Percentiles rank a stretch among this genome's conserved stretches.
phyloP scores from a whole-genome alignment of 1,140 invertebrate genomes.

The Zaprionus africanus region DNA sequence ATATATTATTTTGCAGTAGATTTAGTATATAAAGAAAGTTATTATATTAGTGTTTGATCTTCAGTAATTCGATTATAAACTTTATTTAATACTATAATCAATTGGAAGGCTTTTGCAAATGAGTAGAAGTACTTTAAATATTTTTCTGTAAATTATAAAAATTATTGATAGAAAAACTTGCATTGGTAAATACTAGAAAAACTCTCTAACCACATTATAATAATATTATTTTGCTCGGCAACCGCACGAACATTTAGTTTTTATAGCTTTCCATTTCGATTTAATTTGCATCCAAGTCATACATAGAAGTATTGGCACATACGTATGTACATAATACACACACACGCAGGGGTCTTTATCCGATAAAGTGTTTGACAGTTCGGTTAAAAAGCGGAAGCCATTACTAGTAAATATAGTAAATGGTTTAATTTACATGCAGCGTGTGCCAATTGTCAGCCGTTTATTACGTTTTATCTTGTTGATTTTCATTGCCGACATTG shows the following conservation, averaged over 20 bases:
- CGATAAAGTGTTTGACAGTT: conserved; percentile 60
- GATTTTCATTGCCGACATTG: conserved; percentile 67
- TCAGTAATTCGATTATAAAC: too few relatives aligned
- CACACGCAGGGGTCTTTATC: conserved; percentile 16
- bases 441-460: conserved; percentile 81
- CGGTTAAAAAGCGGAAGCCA: conserved; percentile 44
- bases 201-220: neutral
- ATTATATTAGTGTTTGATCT: too few relatives aligned
- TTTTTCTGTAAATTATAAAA: neutral
- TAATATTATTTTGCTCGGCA: neutral
- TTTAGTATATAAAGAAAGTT: neutral
- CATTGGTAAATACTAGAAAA: too few relatives aligned
- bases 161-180: neutral
- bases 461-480: conserved; percentile 82
- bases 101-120: neutral
- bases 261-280: conserved; percentile 8
- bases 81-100: neutral
- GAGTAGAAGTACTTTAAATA: neutral
- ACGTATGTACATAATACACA: neutral
- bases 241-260: neutral
- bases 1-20: conserved; percentile 4
- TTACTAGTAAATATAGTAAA: conserved; percentile 69
- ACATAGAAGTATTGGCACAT: neutral
- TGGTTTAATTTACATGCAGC: conserved; percentile 78
- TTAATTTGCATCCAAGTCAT: conserved; percentile 5